Evolutionary conservation across 2,113 vertebrate species (phyloP).

Genomic region (Girardinichthys multiradiatus): DNA sequence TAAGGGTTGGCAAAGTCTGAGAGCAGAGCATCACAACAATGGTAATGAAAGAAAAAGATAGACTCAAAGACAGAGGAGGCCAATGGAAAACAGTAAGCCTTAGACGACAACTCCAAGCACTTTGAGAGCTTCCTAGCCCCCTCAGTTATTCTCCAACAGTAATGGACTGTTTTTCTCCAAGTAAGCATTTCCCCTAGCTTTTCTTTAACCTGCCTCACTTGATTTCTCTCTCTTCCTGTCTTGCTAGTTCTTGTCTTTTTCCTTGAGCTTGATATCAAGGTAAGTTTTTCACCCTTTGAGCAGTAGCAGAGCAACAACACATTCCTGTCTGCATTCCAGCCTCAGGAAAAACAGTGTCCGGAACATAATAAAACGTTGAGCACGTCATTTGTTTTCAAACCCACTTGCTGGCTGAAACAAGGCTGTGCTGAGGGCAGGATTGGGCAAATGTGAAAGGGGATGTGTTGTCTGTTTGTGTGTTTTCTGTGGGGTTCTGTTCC

Average conservation of each 20-base stretch:
- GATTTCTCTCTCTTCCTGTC: conserved; percentile 15
- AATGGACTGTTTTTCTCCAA: conserved; percentile 47
- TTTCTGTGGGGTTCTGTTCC: conserved; percentile 17
- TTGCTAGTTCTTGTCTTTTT: conserved; percentile 25
- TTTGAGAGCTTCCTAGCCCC: conserved; percentile 7
- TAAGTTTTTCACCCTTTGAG: conserved; percentile 73
- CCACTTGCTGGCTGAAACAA: conserved; percentile 74
- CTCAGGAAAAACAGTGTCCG: conserved; percentile 78
- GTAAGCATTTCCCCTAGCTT: conserved; percentile 7
- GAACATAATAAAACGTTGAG: conserved; percentile 79
- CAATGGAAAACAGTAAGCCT: conserved; percentile 34
- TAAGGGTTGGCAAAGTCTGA: conserved; percentile 54
- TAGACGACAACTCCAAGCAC: conserved; percentile 26
- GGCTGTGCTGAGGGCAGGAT: conserved; percentile 61
- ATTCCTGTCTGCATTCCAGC: conserved; percentile 80
- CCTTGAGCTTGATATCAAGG: conserved; percentile 49
- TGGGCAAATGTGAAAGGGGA: conserved; percentile 57
- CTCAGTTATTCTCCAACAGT: conserved; percentile 16
- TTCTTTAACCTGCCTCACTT: conserved; percentile 9
- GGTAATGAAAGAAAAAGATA: conserved; percentile 62
- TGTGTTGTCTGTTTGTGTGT: conserved; percentile 53
- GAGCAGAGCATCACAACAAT: conserved; percentile 68
- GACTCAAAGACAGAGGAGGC: conserved; percentile 2
- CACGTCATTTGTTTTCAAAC: conserved; percentile 78
- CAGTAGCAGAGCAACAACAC: conserved; percentile 76